Base-by-base conservation (phyloP, 2,797 vertebrate species). In the Discoglossus pictus region DNA sequence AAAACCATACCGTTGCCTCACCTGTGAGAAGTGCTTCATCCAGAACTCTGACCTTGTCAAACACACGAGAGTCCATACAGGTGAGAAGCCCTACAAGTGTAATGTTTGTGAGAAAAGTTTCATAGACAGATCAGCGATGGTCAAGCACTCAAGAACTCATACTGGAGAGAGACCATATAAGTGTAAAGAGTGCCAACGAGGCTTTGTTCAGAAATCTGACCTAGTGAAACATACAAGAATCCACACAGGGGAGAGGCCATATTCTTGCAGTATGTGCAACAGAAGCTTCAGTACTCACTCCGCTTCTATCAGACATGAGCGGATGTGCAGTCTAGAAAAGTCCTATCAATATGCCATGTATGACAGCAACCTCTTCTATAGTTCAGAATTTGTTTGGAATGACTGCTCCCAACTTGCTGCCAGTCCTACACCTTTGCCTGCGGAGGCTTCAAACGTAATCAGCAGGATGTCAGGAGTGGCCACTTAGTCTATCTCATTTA, bases 11-110 rank as follows among this genome's bases (percentile, higher is more conserved):
- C 2, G 1, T 1, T 72, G 48, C 25, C 24, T 18, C 13, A 48
- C 38, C 7, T 60, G 43, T 27, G 25, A 6, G n/a, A 47, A 35
- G 2, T 23, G 47, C 4, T 47, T 76, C 4, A 66, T 61, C 4
- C 13, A 43, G 16, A 63, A 70, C 48, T 72, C 48, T 9, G 27
- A 63, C 35, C 50, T 76, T 15, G 31, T 21, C 24, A 17, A 71
- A 20, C 27, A 70, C 31, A 27, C 35, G 48, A 62, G 65, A 34
- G 59, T 24, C 40, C 61, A 72, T 21, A 56, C 68, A 2, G 38
- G 58, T n/a, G 65, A 75, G 25, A 78, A 48, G 34, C 39, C 61
- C 6, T 64, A 43, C 53, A 47, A n/a, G 13, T 68, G 65, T 20
- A 24, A 36, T 15, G n/a, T 36, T 11, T 71, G 47, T 8, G 46